phyloP scores from a whole-genome alignment of 2,888 invertebrate genomes.

The Hypsopygia costalis region DNA sequence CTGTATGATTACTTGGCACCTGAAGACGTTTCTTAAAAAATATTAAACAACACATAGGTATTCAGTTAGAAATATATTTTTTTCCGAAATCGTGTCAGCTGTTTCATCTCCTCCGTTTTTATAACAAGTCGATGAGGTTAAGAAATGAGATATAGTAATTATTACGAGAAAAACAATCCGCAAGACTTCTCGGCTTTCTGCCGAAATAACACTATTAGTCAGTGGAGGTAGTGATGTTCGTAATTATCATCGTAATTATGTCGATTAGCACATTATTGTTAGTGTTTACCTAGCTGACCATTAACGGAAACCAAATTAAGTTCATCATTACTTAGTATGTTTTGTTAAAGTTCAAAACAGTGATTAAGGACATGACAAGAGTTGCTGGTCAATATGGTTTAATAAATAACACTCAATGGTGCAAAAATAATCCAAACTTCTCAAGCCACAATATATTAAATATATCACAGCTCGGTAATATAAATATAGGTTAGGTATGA shows the following conservation, averaged over 20 bases:
- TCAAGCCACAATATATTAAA: too few relatives aligned
- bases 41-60: too few relatives aligned
- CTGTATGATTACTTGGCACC: too few relatives aligned
- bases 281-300: too few relatives aligned
- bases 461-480: too few relatives aligned
- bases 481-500: too few relatives aligned
- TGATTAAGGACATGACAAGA: too few relatives aligned
- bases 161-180: conserved; percentile 17
- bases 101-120: not conserved
- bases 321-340: not conserved
- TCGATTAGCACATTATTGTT: not conserved
- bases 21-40: too few relatives aligned
- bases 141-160: conserved; percentile 12
- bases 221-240: conserved; percentile 12
- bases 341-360: not conserved
- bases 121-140: conserved; percentile 1
- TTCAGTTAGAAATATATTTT: not conserved
- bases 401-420: too few relatives aligned
- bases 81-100: conserved; percentile 4
- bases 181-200: conserved; percentile 14
- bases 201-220: conserved; percentile 22
- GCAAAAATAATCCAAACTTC: too few relatives aligned
- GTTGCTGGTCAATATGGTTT: too few relatives aligned
- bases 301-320: not conserved
- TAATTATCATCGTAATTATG: not conserved